phyloP scores from a whole-genome alignment of 2,113 vertebrate genomes.

The Smithornis capensis region DNA sequence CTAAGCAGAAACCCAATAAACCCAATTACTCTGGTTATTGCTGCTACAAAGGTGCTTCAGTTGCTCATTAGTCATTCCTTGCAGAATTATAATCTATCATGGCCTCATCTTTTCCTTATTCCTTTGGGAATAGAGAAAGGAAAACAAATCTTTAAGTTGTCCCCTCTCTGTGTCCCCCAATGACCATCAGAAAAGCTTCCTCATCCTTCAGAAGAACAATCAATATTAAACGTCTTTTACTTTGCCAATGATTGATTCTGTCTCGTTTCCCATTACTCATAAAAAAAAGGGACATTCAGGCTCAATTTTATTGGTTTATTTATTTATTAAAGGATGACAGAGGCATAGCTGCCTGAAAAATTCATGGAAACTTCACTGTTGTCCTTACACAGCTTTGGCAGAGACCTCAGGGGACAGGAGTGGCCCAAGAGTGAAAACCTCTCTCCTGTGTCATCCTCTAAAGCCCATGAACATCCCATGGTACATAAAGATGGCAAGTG shows the following conservation, averaged over 20 bases:
- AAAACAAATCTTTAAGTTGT: slow-evolving; percentile 20
- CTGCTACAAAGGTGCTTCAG: background rate
- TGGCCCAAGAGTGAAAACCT: background rate
- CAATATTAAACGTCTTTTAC: slow-evolving; percentile 37
- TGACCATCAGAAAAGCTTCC: background rate
- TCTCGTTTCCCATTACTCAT: background rate
- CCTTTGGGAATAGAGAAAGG: background rate
- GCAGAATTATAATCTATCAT: slow-evolving; percentile 39
- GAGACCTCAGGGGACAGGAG: background rate
- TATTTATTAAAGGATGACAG: background rate
- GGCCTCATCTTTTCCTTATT: background rate
- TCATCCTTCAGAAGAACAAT: background rate
- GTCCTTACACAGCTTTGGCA: background rate
- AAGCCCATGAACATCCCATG: background rate
- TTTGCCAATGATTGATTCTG: background rate
- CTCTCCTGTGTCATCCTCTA: background rate
- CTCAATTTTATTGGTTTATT: background rate
- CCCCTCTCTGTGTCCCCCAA: background rate
- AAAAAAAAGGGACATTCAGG: background rate
- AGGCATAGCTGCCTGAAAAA: background rate
- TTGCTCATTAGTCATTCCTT: slow-evolving; percentile 44
- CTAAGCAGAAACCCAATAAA: slow-evolving; percentile 47
- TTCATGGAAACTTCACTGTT: background rate
- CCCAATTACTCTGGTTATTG: background rate
- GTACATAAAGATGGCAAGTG: background rate